phyloP scores from a whole-genome alignment of 2,888 invertebrate species.

The Chelonus formosanus region DNA sequence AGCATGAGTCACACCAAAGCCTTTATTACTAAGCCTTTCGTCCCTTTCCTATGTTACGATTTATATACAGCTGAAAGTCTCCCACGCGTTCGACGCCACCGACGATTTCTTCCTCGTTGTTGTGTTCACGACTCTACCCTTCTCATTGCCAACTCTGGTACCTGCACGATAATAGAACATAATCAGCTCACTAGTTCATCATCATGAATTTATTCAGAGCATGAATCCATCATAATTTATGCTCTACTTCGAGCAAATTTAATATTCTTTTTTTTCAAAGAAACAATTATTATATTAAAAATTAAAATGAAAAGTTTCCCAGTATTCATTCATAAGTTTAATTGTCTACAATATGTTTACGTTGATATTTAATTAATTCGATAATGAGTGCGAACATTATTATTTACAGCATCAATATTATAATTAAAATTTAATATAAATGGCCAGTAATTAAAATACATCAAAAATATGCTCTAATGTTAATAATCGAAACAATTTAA shows the following conservation, averaged over 20 bases:
- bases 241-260: background rate
- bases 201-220: slow-evolving; percentile 12
- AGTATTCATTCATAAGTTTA: no score
- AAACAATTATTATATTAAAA: no score
- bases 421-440: no score
- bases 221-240: no score
- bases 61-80: slow-evolving; percentile 23
- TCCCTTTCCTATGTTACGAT: slow-evolving; percentile 18
- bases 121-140: slow-evolving; percentile 16
- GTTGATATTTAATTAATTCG: no score
- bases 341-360: no score
- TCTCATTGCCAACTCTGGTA: slow-evolving; percentile 4
- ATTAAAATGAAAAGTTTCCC: no score
- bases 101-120: slow-evolving; percentile 23
- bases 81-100: slow-evolving; percentile 34
- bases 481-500: no score
- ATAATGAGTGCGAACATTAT: no score
- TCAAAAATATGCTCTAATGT: no score
- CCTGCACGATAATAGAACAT: slow-evolving; percentile 15
- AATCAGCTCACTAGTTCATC: slow-evolving; percentile 19
- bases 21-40: slow-evolving; percentile 11
- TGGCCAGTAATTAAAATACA: no score
- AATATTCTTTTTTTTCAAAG: background rate
- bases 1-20: slow-evolving; percentile 3
- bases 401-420: no score